Base-by-base conservation (phyloP, 2,797 vertebrate species). In the Sebastes taczanowskii region DNA sequence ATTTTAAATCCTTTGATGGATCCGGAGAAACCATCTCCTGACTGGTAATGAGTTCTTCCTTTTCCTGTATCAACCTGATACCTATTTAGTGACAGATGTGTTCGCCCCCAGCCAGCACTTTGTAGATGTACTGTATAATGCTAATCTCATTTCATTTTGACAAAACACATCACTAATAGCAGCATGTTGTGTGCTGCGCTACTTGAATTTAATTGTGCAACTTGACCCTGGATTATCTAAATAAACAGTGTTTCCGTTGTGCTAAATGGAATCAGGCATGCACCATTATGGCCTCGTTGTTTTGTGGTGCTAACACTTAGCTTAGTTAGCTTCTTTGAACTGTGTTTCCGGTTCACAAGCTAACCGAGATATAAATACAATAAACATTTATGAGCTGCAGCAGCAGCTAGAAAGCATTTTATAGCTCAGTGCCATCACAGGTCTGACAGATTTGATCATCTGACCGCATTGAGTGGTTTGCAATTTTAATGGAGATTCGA, bases 401-500 rank as follows among this genome's bases (percentile, higher is more conserved):
- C 66, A 72, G 74, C 71, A 71, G 53, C 35, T 30, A 59, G 64
- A 81, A 73, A 20, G 74, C 72, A 74, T 84, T 86, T 88, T 77
- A 86, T 49, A 73, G 74, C 58, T 78, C 55, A 8, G 62, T 53
- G 74, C 56, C 68, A 35, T 79, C 62, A 64, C 49, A 70, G 20
- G 2, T 73, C 77, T 65, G 85, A 85, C 85, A 82, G 75, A 69
- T 83, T 59, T 85, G 81, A 86, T 91, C 86, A 90, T 82, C 83
- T 73, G 66, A 88, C 72, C 34, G 2, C 85, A 66, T 58, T 85
- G 84, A 91, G 85, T 86, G 71, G 80, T 86, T 89, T 93, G 81
- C 75, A 87, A 85, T 74, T 89, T 90, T 92, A 91, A 94, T 91
- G 78, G 27, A 30, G 77, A 78, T 61, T 82, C 60, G 66, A 55